Evolutionary conservation across 2,113 vertebrate genomes (phyloP), one percentile per base, ranked within the genome.

Genomic region (Nothobranchius furzeri): DNA sequence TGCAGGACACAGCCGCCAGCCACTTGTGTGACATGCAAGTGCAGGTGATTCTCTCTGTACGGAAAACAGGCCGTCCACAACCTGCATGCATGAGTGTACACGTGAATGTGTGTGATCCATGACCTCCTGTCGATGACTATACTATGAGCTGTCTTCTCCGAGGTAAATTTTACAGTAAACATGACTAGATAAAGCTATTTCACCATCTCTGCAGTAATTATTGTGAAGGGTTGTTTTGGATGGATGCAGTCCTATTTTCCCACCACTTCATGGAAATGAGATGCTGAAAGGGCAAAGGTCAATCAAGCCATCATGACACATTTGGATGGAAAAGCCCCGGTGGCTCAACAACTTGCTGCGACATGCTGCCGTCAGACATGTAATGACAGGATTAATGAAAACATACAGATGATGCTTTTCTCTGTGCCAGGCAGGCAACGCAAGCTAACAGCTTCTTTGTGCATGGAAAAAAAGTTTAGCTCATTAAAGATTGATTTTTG

Each of bases 11-110:
- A 86, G 87, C 87, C 86, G 87, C 82, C 70, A 72, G 64, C 40
- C 65, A 76, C 84, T 89, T 1, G 66, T 82, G 88, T 91, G 88
- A 92, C 90, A 92, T 30, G 75, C 78, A 67, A 84, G 89, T 80
- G 83, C 86, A 86, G 57, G 84, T 84, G 79, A 82, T 68, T 50
- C n/a, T 71, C 54, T 81, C 86, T 76, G 15, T 51, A 69, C 87
- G 88, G 90, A 90, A 52, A 46, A 60, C 9, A n/a, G 7, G 14
- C 76, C 70, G 30, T 30, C 30, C 30, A 30, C 30, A 30, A 30
- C 30, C 30, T 30, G 30, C 30, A 30, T 30, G 30, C 30, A 30
- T 30, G 30, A 20, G 20, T 20, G 20, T 20, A 1, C 30, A 30
- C 2, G 30, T 1, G 30, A 3, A 24, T 75, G 76, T 64, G 11